Evolutionary conservation across 92 coral and sea anemone genomes (phyloP), one percentile per base, ranked within the genome.

Genomic region (Isaurus tuberculatus): DNA sequence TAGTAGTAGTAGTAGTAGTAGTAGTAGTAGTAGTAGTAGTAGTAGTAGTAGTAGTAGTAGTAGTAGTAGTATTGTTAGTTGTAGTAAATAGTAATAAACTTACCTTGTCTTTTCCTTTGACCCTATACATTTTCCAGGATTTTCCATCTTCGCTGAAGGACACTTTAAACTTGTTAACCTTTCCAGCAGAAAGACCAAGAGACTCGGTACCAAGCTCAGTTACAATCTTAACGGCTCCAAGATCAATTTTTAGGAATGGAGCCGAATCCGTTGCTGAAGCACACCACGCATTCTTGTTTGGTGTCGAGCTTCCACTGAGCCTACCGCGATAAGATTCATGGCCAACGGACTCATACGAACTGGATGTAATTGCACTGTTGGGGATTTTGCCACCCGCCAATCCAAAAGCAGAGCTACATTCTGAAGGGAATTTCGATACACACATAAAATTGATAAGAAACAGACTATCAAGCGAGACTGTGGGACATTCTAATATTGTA

Each of bases 181-280:
- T 29, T 2, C 80, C 80, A 29, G 19, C 13, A 6, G 65, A 49
- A 42, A 74, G 80, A 13, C 80, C 80, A 11, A 30, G 16, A 34
- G 80, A 29, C 8, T 74, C 80, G 19, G 9, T 49, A 0, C 43
- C 46, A 0, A 74, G 36, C 80, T 74, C 80, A 1, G 65, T 74
- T 5, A 74, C 80, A 51, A 51, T 40, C 36, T 74, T 74, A 51
- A 46, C 13, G 14, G 11, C 17, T 32, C 66, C 65, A 60, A 74
- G 80, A 74, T 74, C 80, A 46, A 74, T 51, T 65, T 49, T 31
- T 28, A 74, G 64, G 80, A 48, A 74, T 29, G 80, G 80, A 25
- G 80, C 20, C 14, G 29, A 28, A 3, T 74, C 80, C 20, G 65
- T 25, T 4, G 65, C 8, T 27, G 80, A 10, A 1, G 80, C 80